Base-by-base conservation (phyloP, 2,888 invertebrate genomes). In the Strigamia crassipes region DNA sequence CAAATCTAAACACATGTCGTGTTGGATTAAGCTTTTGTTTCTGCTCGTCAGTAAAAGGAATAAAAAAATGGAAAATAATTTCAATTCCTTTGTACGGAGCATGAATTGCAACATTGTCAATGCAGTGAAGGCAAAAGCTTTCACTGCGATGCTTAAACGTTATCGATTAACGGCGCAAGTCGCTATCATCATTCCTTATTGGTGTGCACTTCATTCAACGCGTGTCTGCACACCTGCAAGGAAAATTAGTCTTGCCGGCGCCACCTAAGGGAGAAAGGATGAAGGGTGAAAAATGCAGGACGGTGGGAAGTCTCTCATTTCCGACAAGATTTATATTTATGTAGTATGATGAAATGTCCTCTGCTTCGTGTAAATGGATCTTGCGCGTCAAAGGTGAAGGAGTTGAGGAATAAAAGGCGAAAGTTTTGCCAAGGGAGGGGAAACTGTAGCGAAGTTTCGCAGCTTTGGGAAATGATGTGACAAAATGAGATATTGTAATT, bases 161-260 rank as follows among this genome's bases (percentile, higher is more conserved):
- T 51, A 51, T 51, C 51, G 51, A 51, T 51, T 51, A 51, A 18
- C 51, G 51, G 18, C 51, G 9, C 18, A 51, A 51, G 51, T 51
- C 51, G n/a, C 51, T 51, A 51, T 51, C 51, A 51, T 51, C 51
- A 38, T 38, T 38, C 38, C 38, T 38, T 18, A 18, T 18, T 15
- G 51, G 51, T 51, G 51, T 18, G 18, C 51, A 51, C 51, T 51
- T 51, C 51, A 51, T 51, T 51, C 18, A 18, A 51, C 51, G 51
- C 15, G 18, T 51, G 51, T 51, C 51, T 51, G 51, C 51, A 51
- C 51, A 51, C 51, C 51, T 51, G 51, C 51, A 51, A 6, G 51
- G 51, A 51, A 51, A 51, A 51, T 51, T 51, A 51, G 51, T 51
- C 51, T 51, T 51, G 51, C n/a, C 51, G 51, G 51, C 51, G 51